These are phyloP conservation scores for Melolontha melolontha DNA, from an alignment of 2,888 invertebrate genomes.

Conservation along the genomic window DNA sequence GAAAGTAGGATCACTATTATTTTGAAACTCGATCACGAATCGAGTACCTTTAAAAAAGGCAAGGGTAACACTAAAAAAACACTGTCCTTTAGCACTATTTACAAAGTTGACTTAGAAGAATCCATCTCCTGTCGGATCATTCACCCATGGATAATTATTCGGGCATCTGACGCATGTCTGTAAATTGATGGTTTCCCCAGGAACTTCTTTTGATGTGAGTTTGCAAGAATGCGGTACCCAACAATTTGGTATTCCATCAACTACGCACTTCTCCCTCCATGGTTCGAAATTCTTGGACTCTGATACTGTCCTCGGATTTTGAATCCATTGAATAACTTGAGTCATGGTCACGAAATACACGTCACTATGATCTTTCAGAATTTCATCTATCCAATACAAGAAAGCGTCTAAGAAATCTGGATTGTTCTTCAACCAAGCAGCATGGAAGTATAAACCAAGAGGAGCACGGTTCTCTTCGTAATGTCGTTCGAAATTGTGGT, in stretches of 20 bases:
- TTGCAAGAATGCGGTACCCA: conserved; percentile 93
- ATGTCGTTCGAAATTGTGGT: conserved; percentile 93
- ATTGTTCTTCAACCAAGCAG: conserved; percentile 93
- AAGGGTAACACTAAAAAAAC: conserved; percentile 52
- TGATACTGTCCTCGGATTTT: conserved; percentile 85
- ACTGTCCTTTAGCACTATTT: conserved; percentile 47
- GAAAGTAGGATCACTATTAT: conserved; percentile 57
- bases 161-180: conserved; percentile 95
- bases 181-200: conserved; percentile 93
- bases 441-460: conserved; percentile 91
- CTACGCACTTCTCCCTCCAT: conserved; percentile 93
- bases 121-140: conserved; percentile 91
- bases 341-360: conserved; percentile 97
- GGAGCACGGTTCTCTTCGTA: conserved; percentile 92
- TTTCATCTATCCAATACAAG: conserved; percentile 93
- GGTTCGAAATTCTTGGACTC: conserved; percentile 94
- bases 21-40: conserved; percentile 40
- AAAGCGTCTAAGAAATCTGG: conserved; percentile 93
- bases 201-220: conserved; percentile 91
- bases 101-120: conserved; percentile 79
- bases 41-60: conserved; percentile 45
- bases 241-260: conserved; percentile 85
- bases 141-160: conserved; percentile 94
- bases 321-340: conserved; percentile 96
- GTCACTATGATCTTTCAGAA: conserved; percentile 85